Conservation (phyloP, 2,797 vertebrate species). For the Brotula barbata region DNA sequence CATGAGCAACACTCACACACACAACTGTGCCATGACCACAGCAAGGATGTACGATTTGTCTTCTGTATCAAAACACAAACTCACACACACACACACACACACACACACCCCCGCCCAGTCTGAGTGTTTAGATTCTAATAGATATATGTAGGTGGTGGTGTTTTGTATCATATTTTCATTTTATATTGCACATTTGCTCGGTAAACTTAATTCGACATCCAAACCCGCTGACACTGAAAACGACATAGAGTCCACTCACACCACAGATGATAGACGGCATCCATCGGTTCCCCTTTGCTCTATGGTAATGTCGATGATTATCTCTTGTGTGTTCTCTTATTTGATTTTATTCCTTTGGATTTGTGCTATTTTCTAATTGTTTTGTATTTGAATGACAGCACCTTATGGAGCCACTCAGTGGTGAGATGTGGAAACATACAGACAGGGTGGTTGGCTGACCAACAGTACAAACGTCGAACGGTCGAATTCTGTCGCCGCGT, state of each 20-base stretch:
- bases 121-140: constrained; percentile 45
- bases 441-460: constrained; percentile 55
- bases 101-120: constrained; percentile 39
- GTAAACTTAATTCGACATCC: constrained; percentile 46
- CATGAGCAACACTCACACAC: constrained; percentile 35
- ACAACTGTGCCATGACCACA: constrained; percentile 3
- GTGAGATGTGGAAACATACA: constrained; percentile 40
- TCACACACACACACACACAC: too few species aligned
- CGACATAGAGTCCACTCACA: not conserved
- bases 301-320: constrained; percentile 66
- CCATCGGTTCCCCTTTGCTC: constrained; percentile 57
- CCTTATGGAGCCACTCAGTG: constrained; percentile 71
- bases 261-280: constrained; percentile 44
- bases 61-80: constrained; percentile 54
- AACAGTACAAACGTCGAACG: not conserved
- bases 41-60: constrained; percentile 35
- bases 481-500: constrained; percentile 18
- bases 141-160: constrained; percentile 51
- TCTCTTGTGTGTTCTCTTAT: constrained; percentile 71
- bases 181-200: constrained; percentile 42
- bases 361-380: constrained; percentile 77
- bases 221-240: constrained; percentile 16
- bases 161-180: constrained; percentile 41
- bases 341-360: constrained; percentile 75
- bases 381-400: constrained; percentile 81